Conservation (phyloP, 2,797 vertebrate species). For the Podarcis lilfordi region DNA sequence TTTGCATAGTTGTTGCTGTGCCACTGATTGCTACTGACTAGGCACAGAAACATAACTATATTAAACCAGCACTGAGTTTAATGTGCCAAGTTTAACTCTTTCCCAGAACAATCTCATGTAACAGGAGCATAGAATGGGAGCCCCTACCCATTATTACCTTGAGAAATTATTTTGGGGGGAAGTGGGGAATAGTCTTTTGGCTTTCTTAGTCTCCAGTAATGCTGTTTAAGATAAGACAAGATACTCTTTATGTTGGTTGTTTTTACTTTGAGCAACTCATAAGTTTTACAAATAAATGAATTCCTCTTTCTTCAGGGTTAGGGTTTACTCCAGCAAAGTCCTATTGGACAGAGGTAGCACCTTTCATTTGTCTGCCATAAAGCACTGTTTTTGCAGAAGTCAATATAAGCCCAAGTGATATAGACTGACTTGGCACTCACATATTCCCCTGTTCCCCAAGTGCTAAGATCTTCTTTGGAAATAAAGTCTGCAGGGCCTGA, state of each 20-base stretch:
- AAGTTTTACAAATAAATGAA: background rate
- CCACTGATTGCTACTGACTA: background rate
- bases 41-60: background rate
- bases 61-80: background rate
- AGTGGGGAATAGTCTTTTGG: too few relatives aligned
- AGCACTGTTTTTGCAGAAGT: background rate
- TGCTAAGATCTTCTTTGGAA: background rate
- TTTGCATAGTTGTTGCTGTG: background rate
- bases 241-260: background rate
- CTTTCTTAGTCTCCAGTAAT: background rate
- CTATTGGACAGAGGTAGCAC: background rate
- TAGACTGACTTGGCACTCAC: background rate
- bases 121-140: too few relatives aligned
- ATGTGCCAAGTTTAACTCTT: too few relatives aligned
- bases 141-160: too few relatives aligned
- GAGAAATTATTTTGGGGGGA: background rate
- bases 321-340: background rate
- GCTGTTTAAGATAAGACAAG: background rate
- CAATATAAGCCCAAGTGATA: background rate
- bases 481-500: too few relatives aligned
- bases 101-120: background rate
- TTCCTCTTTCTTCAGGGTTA: background rate
- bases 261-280: background rate
- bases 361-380: background rate
- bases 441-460: too few relatives aligned